Conservation (phyloP, 2,797 vertebrate species). For the Valencia hispanica region DNA sequence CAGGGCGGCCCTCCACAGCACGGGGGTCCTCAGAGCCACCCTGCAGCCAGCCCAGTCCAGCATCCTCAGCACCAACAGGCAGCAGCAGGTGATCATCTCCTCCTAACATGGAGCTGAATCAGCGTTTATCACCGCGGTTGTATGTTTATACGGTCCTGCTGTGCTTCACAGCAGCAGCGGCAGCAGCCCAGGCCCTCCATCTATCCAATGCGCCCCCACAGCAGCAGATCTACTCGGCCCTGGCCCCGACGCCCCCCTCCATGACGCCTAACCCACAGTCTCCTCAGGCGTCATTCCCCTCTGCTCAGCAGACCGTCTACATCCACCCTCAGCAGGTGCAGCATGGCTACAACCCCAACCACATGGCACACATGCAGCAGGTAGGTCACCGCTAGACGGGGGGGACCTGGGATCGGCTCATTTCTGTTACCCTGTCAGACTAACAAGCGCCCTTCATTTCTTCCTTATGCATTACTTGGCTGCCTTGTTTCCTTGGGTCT, state of each 20-base stretch:
- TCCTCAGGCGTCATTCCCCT: slow-evolving; percentile 93
- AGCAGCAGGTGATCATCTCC: slow-evolving; percentile 67
- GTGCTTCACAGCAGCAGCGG: slow-evolving; percentile 47
- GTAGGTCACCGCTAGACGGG: slow-evolving; percentile 79
- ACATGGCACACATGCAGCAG: slow-evolving; percentile 98
- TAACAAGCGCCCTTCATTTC: too few relatives aligned
- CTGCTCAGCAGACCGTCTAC: slow-evolving; percentile 95
- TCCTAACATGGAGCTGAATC: neutral
- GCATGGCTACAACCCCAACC: slow-evolving; percentile 94
- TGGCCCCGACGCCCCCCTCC: slow-evolving; percentile 94
- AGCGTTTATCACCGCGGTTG: neutral
- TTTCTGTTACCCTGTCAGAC: neutral
- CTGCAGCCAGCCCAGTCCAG: slow-evolving; percentile 96
- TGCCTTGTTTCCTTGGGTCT: neutral
- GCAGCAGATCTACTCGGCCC: slow-evolving; percentile 95
- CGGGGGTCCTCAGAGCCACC: slow-evolving; percentile 87
- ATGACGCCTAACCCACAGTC: slow-evolving; percentile 98
- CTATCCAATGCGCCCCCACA: slow-evolving; percentile 90
- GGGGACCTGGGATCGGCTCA: slow-evolving; percentile 27
- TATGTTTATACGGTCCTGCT: neutral
- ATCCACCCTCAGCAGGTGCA: slow-evolving; percentile 97
- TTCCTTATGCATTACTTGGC: neutral
- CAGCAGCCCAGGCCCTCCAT: slow-evolving; percentile 91
- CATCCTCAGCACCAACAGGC: slow-evolving; percentile 92
- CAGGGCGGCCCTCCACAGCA: slow-evolving; percentile 88